Evolutionary conservation across 2,888 invertebrate species (phyloP), one percentile per base, ranked within the genome.

Genomic region (Pasiphila rectangulata): DNA sequence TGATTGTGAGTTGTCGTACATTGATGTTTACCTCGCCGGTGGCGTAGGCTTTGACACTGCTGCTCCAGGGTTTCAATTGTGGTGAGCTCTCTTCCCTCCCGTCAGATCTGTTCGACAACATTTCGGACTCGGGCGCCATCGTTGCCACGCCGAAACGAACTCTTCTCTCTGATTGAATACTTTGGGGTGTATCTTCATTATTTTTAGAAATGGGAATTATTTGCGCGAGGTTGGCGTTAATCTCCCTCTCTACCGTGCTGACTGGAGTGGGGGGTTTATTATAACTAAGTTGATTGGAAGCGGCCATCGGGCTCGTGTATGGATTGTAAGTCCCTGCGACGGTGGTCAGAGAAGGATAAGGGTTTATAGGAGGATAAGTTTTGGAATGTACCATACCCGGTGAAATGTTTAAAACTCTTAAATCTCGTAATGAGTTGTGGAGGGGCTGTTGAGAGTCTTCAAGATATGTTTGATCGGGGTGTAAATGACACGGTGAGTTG

Each of bases 11-110:
- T 78, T 82, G 81, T 81, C 83, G 80, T 79, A 83, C 75, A 78
- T 73, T 79, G 67, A 76, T 83, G 79, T 72, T 87, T 89, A 89
- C 89, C 89, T 89, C 88, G 89, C 88, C 89, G 85, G 82, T 79
- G 83, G 88, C 87, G 73, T 86, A 86, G 84, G 87, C 75, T 88
- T 86, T 87, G 79, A 82, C 73, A 83, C 84, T 79, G 85, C 85
- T 85, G 86, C 83, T 87, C 87, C 84, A 82, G 80, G 86, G 83
- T 81, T 76, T 83, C 82, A 68, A 79, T 66, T 60, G 73, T 72
- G 70, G 75, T 72, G 81, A 73, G 67, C 79, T 79, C 64, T 71
- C 81, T 63, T 83, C 82, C 69, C 71, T 69, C 73, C 69, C 67
- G 59, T 81, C 83, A 72, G 73, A 72, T 74, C 70, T 75, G 78